These are phyloP conservation scores for Caenorhabditis angaria DNA, from an alignment of 2,888 invertebrate genomes.

Conservation along the genomic window DNA sequence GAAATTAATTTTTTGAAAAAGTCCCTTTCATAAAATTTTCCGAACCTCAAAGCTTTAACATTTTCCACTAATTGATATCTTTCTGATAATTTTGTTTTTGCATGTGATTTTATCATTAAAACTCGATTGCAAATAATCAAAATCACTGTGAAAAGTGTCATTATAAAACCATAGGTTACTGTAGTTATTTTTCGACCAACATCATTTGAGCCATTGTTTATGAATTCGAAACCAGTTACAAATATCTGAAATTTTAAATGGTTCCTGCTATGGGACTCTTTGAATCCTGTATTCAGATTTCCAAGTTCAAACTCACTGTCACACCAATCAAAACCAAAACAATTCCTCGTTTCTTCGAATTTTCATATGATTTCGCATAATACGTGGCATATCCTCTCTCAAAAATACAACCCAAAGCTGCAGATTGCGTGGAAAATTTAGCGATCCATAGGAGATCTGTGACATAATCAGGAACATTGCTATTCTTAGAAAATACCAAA, in stretches of 20 bases:
- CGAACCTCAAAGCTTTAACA: slow-evolving; percentile 25
- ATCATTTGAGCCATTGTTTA: not conserved
- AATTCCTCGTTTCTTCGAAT: slow-evolving; percentile 12
- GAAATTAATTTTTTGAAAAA: slow-evolving; percentile 1
- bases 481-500: not conserved
- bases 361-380: slow-evolving; percentile 22
- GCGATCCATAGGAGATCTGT: slow-evolving; percentile 10
- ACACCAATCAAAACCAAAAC: slow-evolving; percentile 7
- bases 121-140: slow-evolving; percentile 17
- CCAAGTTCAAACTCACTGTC: slow-evolving; percentile 11
- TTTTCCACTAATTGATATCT: slow-evolving; percentile 28
- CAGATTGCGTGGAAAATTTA: slow-evolving; percentile 13
- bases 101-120: slow-evolving; percentile 12
- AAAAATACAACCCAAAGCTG: slow-evolving; percentile 19
- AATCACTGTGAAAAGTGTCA: slow-evolving; percentile 10
- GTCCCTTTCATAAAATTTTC: not conserved
- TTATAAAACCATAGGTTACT: not conserved
- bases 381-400: slow-evolving; percentile 24
- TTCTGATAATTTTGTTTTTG: slow-evolving; percentile 18
- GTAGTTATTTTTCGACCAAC: not conserved
- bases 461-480: not conserved
- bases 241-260: slow-evolving; percentile 13
- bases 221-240: slow-evolving; percentile 12
- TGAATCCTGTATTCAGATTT: too few species aligned
- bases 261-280: too few species aligned